Percentiles rank a stretch among this genome's conserved stretches.
phyloP scores from a whole-genome alignment of 92 coral and sea anemone genomes.

The Porites divaricata region DNA sequence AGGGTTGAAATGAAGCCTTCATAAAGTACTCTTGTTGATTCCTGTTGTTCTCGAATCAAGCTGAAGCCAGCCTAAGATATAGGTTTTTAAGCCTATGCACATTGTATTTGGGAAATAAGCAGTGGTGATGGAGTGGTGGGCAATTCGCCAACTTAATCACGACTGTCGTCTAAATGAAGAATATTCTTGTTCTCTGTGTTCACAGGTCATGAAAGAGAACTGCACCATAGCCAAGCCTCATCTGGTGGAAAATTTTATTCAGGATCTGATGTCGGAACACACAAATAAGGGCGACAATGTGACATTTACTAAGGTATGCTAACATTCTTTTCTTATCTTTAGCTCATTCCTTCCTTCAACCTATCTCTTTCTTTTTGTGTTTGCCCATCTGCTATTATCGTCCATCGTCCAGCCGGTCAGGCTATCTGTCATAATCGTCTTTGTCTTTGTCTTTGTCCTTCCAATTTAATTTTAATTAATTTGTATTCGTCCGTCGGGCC shows the following conservation, averaged over 20 bases:
- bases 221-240: constrained; percentile 93
- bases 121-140: no score
- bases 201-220: constrained; percentile 95
- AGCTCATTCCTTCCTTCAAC: neutral
- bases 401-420: no score
- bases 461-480: no score
- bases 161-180: neutral
- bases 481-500: neutral
- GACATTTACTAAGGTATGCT: constrained; percentile 75
- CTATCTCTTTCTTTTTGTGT: neutral
- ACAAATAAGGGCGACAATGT: constrained; percentile 77
- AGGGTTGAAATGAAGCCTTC: no score
- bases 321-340: neutral
- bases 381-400: neutral
- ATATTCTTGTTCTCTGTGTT: neutral
- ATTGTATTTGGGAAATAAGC: no score
- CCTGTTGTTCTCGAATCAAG: no score
- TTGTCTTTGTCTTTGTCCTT: no score
- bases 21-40: no score
- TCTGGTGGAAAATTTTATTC: constrained; percentile 92
- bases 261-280: constrained; percentile 88
- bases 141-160: no score
- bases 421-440: no score
- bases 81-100: no score
- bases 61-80: no score